Evolutionary conservation across 2,888 invertebrate genomes (phyloP).

Genomic region (Parelbella ahira): DNA sequence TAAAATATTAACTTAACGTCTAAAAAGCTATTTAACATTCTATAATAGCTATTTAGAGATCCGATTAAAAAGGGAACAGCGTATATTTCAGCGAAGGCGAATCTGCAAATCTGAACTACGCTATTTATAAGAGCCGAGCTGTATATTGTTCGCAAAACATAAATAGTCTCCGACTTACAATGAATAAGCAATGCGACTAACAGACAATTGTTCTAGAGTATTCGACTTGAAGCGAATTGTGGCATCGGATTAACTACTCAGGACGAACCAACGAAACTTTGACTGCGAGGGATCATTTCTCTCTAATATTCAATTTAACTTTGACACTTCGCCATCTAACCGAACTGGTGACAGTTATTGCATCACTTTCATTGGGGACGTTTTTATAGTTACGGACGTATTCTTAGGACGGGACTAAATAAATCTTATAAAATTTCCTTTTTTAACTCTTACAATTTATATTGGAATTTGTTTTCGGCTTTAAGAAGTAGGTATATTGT

Average conservation of each 20-base stretch:
- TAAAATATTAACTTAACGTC: no score
- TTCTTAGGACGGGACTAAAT: conserved; percentile 5
- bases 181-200: conserved; percentile 62
- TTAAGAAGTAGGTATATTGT: no score
- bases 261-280: conserved; percentile 62
- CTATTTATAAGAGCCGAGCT: conserved; percentile 22
- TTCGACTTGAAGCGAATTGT: conserved; percentile 69
- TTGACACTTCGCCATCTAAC: conserved; percentile 75
- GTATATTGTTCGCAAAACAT: conserved; percentile 31
- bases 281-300: conserved; percentile 65
- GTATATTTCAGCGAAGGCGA: conserved; percentile 7
- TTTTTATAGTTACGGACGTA: conserved; percentile 11
- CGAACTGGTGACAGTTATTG: conserved; percentile 68
- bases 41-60: conserved; percentile 6
- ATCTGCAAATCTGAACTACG: conserved; percentile 15
- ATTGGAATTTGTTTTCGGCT: no score
- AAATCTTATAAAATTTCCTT: conserved; percentile 5
- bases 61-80: conserved; percentile 1
- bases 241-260: conserved; percentile 77
- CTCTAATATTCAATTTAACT: conserved; percentile 80
- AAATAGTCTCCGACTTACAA: conserved; percentile 45
- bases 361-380: conserved; percentile 33
- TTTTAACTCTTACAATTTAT: no score
- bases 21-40: background rate
- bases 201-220: conserved; percentile 62